Conservation (phyloP, 2,888 invertebrate species). For the Rhagium mordax region DNA sequence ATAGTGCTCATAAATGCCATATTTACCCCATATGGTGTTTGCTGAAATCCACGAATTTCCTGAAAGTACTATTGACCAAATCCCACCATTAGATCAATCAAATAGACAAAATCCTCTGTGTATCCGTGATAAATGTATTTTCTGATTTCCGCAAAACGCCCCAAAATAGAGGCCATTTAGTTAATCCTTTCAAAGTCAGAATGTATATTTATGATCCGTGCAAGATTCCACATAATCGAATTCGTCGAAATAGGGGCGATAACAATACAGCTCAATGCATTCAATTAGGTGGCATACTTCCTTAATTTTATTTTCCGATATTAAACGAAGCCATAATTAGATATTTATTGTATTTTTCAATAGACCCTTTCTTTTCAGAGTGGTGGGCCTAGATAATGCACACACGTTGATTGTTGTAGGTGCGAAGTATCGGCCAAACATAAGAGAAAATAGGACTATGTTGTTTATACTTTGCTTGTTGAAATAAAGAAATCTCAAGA, state of each 20-base stretch:
- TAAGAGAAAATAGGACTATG: background rate
- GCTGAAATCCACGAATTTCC: constrained; percentile 21
- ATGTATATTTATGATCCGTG: constrained; percentile 55
- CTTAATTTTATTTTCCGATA: constrained; percentile 33
- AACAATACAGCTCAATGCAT: constrained; percentile 43
- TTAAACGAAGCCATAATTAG: constrained; percentile 25
- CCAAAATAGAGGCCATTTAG: constrained; percentile 59
- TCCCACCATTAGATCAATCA: constrained; percentile 48
- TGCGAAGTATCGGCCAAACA: background rate
- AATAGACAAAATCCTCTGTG: constrained; percentile 44
- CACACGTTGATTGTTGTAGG: background rate
- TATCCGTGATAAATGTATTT: constrained; percentile 53
- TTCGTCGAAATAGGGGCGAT: constrained; percentile 43
- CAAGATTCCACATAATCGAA: constrained; percentile 49
- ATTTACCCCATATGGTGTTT: constrained; percentile 37
- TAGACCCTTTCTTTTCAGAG: constrained; percentile 2
- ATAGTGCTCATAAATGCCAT: background rate
- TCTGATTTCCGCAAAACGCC: constrained; percentile 58
- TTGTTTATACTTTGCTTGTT: too few species aligned
- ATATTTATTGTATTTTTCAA: constrained; percentile 23
- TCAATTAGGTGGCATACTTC: constrained; percentile 44
- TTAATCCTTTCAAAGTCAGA: constrained; percentile 60
- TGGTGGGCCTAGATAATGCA: background rate
- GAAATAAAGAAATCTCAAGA: background rate
- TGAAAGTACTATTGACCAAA: constrained; percentile 27